These are phyloP conservation scores for Musca domestica DNA, from an alignment of 1,140 invertebrate genomes.

Conservation along the genomic window DNA sequence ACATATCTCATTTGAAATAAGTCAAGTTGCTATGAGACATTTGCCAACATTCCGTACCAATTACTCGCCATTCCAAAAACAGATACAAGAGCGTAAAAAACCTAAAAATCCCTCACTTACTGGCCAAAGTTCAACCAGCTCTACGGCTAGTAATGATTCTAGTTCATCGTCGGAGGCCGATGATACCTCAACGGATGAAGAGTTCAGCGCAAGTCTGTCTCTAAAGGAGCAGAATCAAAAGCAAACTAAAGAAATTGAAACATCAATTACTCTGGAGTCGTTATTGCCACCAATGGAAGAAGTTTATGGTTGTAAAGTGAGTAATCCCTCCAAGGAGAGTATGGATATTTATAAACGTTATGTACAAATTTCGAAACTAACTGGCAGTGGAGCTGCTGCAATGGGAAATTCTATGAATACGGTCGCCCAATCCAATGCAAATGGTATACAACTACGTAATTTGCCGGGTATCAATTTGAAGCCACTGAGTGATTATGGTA, in stretches of 20 bases:
- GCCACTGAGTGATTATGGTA: constrained; percentile 59
- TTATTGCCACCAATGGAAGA: constrained; percentile 69
- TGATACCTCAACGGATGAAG: constrained; percentile 64
- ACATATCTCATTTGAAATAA: constrained; percentile 67
- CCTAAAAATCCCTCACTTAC: constrained; percentile 74
- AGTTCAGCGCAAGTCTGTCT: constrained; percentile 50
- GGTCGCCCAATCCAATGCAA: constrained; percentile 33
- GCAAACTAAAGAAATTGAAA: constrained; percentile 54
- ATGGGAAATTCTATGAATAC: too few relatives aligned
- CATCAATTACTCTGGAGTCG: constrained; percentile 58
- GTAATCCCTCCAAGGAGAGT: constrained; percentile 63
- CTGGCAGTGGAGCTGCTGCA: constrained; percentile 40
- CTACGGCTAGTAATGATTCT: constrained; percentile 60
- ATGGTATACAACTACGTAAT: constrained; percentile 34
- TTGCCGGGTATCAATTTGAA: constrained; percentile 56
- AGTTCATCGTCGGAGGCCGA: constrained; percentile 58
- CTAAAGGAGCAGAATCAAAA: constrained; percentile 56
- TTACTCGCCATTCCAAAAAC: constrained; percentile 76
- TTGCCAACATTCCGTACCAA: constrained; percentile 82
- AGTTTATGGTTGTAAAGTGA: constrained; percentile 69
- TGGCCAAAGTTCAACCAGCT: constrained; percentile 71
- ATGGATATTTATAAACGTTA: constrained; percentile 76
- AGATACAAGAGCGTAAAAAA: constrained; percentile 66
- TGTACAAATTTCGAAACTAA: constrained; percentile 58
- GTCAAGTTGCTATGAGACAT: constrained; percentile 77